Evolutionary conservation across 2,797 vertebrate genomes (phyloP), one percentile per base, ranked within the genome.

Genomic region (Kryptolebias ocellatus): DNA sequence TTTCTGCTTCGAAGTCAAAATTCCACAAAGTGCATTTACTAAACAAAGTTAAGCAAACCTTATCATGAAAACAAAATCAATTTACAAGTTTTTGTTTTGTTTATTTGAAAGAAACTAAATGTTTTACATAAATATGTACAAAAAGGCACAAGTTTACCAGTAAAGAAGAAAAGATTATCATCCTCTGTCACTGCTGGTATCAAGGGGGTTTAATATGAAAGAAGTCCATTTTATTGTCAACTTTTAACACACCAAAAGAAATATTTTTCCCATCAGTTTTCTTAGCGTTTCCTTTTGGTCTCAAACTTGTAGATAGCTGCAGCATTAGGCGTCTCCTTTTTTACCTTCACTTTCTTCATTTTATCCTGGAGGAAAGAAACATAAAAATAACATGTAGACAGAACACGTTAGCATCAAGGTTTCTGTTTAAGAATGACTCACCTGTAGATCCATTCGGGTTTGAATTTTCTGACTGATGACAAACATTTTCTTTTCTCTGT

Each of bases 391-490:
- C 28, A 29, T 49, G 5, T 18, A 57, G 17, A 62, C 4, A 12
- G 1, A 34, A 4, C 6, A 50, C 17, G 9, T 0, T 14, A 0
- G 55, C 18, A 44, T 18, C 5, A 39, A 62, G 46, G 39, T 8
- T 0, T 3, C 54, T 24, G 10, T 34, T 31, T 3, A 15, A 47
- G 3, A 27, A 24, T 64, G 2, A 54, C 70, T 85, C 85, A 99
- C 97, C 95, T 96, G 73, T 5, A 99, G 90, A 88, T 99, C 98
- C 89, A 96, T 97, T 34, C 95, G 94, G 3, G 96, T 95, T 88
- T 99, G 98, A 85, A 99, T 97, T 90, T 99, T 99, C 93, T 99
- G 96, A 15, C 92, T 89, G 69, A 98, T 90, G 50, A 98, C 87
- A 69, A 96, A 98, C 94, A 99, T 90, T 82, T 96, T 92, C 89